Evolutionary conservation across 2,888 invertebrate genomes (phyloP).

Genomic region (Pseudococcus jackbeardsleyi): DNA sequence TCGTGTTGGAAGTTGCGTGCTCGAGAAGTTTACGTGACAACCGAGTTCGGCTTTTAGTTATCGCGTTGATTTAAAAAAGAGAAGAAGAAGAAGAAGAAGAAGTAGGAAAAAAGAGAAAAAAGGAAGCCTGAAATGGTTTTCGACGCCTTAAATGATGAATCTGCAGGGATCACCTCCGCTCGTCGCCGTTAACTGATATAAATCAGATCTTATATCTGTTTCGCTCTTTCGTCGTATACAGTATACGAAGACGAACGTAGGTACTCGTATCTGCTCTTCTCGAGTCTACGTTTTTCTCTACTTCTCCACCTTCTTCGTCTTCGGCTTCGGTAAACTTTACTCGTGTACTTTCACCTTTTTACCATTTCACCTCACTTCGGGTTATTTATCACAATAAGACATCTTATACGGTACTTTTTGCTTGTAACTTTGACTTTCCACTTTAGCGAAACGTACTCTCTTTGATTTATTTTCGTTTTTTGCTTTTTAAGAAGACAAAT

Average conservation of each 20-base stretch:
- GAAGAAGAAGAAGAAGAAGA: no score
- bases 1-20: conserved; percentile 16
- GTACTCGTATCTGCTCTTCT: not conserved
- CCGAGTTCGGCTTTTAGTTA: conserved; percentile 35
- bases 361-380: conserved; percentile 52
- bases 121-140: conserved; percentile 39
- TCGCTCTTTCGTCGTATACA: conserved; percentile 25
- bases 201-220: conserved; percentile 58
- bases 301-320: not conserved
- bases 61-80: conserved; percentile 56
- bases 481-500: conserved; percentile 55
- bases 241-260: not conserved
- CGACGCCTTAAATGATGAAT: conserved; percentile 58
- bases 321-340: conserved; percentile 53
- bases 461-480: conserved; percentile 58
- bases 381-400: conserved; percentile 60
- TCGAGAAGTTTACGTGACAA: conserved; percentile 43
- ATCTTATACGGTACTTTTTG: conserved; percentile 53
- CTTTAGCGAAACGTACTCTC: conserved; percentile 27
- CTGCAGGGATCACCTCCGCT: conserved; percentile 44
- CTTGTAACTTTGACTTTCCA: conserved; percentile 53
- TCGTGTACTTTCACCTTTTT: conserved; percentile 58
- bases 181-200: conserved; percentile 30
- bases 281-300: not conserved
- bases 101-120: not conserved